phyloP scores from a whole-genome alignment of 2,113 vertebrate species.

The Petroica traversi region DNA sequence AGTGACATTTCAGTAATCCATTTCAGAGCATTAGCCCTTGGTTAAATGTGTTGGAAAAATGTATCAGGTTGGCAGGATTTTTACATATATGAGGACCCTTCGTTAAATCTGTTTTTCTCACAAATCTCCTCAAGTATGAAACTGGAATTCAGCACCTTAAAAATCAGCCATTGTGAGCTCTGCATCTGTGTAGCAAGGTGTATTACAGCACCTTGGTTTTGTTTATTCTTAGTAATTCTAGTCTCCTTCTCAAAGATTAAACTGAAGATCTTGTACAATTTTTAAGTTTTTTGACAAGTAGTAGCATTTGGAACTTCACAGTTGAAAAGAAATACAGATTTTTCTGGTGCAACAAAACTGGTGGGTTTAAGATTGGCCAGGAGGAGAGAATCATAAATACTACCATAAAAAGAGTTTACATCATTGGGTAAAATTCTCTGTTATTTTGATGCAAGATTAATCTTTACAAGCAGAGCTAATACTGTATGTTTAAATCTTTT shows the following conservation, averaged over 20 bases:
- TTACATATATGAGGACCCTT: background rate
- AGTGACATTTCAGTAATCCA: background rate
- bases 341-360: background rate
- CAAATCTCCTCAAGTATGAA: background rate
- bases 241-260: background rate
- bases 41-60: background rate
- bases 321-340: background rate
- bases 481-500: background rate
- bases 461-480: background rate
- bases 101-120: background rate
- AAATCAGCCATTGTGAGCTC: background rate
- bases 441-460: background rate
- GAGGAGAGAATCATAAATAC: background rate
- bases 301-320: background rate
- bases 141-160: background rate
- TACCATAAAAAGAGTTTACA: background rate
- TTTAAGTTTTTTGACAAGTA: background rate
- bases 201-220: background rate
- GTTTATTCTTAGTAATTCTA: background rate
- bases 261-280: background rate
- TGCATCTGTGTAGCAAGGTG: background rate
- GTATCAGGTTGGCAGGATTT: background rate
- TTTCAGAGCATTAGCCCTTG: background rate
- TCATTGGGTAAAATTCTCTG: background rate
- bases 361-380: background rate